Percentiles rank a stretch among this genome's conserved stretches.
Conservation (phyloP, 2,888 invertebrate genomes). For the Scaptodrosophila latifasciaeformis region DNA sequence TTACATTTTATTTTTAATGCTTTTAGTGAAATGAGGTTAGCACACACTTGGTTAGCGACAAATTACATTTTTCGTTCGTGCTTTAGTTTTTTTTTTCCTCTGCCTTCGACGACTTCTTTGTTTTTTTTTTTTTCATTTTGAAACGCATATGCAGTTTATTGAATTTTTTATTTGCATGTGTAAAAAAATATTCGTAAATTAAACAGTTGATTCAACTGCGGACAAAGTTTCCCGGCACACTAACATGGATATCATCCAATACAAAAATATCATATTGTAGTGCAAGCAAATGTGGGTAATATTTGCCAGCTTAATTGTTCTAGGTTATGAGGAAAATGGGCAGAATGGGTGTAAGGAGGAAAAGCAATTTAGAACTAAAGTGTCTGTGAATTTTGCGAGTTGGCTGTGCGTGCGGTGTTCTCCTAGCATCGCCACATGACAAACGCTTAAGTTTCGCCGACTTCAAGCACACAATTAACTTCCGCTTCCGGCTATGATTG, state of each 20-base stretch:
- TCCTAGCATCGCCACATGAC: slow-evolving; percentile 7
- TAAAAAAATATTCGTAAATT: slow-evolving; percentile 2
- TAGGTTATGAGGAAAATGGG: not conserved
- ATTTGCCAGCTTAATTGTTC: not conserved
- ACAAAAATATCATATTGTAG: too few relatives aligned
- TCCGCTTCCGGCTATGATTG: slow-evolving; percentile 65
- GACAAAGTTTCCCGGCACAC: too few relatives aligned
- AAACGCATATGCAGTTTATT: slow-evolving; percentile 8
- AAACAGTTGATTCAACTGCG: not conserved
- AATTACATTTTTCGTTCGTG: slow-evolving; percentile 47
- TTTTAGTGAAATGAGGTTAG: slow-evolving; percentile 68
- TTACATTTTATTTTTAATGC: slow-evolving; percentile 69
- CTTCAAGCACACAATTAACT: slow-evolving; percentile 59
- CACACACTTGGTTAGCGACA: slow-evolving; percentile 69
- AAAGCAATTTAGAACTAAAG: too few relatives aligned
- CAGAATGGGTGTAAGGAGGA: slow-evolving; percentile 3
- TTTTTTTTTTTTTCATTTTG: not conserved
- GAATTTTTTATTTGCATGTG: slow-evolving; percentile 9
- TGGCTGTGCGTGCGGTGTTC: not conserved
- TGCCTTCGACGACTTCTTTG: not conserved
- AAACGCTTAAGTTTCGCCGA: slow-evolving; percentile 13
- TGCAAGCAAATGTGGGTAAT: not conserved
- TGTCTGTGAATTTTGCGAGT: not conserved
- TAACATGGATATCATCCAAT: too few relatives aligned
- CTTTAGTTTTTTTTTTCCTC: slow-evolving; percentile 17